Evolutionary conservation across 2,797 vertebrate genomes (phyloP).

Genomic region (Petrocephalus schoutedeni): DNA sequence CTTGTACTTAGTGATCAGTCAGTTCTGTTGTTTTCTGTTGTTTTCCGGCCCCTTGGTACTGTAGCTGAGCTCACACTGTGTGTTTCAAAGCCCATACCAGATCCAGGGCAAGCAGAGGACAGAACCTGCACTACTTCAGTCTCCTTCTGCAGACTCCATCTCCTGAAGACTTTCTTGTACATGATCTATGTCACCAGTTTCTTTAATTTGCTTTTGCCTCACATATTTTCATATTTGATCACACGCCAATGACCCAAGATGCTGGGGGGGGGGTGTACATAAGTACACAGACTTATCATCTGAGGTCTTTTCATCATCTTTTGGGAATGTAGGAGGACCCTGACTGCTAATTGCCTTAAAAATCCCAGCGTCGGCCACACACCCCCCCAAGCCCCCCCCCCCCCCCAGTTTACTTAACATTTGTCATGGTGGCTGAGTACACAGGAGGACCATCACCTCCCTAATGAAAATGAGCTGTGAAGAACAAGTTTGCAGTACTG

Average conservation of each 20-base stretch:
- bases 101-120: neutral
- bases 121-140: neutral
- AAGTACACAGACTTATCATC: neutral
- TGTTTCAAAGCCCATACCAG: neutral
- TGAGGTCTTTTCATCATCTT: neutral
- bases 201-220: constrained; percentile 6
- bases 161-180: neutral
- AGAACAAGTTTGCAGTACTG: neutral
- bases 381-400: too few relatives aligned
- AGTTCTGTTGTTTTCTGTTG: neutral
- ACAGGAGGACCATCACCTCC: constrained; percentile 9
- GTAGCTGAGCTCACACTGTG: neutral
- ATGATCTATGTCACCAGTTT: neutral
- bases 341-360: neutral
- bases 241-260: neutral
- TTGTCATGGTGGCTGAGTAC: neutral
- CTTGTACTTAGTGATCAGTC: neutral
- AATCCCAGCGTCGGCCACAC: neutral
- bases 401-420: neutral
- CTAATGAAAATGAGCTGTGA: constrained; percentile 21
- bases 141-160: neutral
- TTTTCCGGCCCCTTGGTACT: neutral
- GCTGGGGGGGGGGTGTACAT: neutral
- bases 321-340: neutral
- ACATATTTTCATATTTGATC: neutral